phyloP scores from a whole-genome alignment of 92 coral and sea anemone genomes.

The Actinostola sp. region DNA sequence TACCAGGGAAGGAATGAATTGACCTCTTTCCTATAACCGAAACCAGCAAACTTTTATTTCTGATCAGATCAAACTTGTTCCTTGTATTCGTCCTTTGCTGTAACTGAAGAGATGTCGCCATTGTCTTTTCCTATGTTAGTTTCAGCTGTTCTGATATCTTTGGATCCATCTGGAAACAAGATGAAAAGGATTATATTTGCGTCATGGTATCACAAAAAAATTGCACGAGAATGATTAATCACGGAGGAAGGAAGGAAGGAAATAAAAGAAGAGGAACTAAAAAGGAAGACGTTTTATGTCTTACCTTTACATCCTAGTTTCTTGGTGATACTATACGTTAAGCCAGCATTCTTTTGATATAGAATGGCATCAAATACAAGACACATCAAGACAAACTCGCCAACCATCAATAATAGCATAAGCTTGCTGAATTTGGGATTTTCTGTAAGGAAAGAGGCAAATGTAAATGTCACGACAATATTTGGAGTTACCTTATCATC shows the following conservation, averaged over 20 bases:
- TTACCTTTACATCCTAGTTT: conserved; percentile 33
- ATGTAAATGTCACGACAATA: background rate
- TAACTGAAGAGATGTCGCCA: conserved; percentile 16
- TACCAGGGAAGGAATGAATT: background rate
- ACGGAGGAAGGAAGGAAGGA: no score
- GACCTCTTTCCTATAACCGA: background rate
- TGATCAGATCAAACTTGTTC: conserved; percentile 6
- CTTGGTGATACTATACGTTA: conserved; percentile 28
- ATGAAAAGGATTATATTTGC: background rate
- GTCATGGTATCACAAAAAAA: no score
- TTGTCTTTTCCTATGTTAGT: conserved; percentile 16
- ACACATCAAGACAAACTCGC: conserved; percentile 59
- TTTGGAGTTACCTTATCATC: no score
- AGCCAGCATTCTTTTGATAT: conserved; percentile 66
- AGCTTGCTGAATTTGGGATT: conserved; percentile 15
- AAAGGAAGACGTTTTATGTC: background rate
- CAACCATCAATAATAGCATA: conserved; percentile 43
- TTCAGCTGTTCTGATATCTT: background rate
- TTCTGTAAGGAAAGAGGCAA: conserved; percentile 10
- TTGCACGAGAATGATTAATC: no score
- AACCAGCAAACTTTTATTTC: background rate
- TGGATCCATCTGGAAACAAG: conserved; percentile 6
- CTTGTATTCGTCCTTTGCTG: conserved; percentile 12
- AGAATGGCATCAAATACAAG: conserved; percentile 66
- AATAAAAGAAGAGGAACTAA: no score